Conservation (phyloP, 2,113 vertebrate genomes). For the Sinocyclocheilus anophthalmus region DNA sequence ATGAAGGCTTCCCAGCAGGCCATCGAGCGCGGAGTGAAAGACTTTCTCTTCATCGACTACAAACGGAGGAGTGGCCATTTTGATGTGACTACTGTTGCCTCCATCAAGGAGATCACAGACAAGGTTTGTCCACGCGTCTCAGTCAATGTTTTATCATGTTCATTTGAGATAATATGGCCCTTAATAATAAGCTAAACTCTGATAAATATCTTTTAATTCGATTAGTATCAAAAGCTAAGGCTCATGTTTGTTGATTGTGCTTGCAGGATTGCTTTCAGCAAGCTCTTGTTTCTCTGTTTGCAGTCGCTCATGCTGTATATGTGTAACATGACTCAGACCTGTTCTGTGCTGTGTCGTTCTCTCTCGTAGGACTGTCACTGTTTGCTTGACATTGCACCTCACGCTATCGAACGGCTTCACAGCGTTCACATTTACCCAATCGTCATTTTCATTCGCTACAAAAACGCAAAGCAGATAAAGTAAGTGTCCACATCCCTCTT, state of each 20-base stretch:
- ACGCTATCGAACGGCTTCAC: slow-evolving; percentile 96
- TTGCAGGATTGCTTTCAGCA: background rate
- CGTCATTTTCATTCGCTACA: slow-evolving; percentile 97
- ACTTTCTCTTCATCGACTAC: slow-evolving; percentile 97
- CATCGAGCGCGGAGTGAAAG: slow-evolving; percentile 94
- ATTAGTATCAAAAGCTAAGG: background rate
- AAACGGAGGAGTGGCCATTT: slow-evolving; percentile 96
- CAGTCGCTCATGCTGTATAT: background rate
- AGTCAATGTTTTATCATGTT: no score
- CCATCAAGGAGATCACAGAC: slow-evolving; percentile 96
- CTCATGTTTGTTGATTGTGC: background rate
- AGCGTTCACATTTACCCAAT: slow-evolving; percentile 97
- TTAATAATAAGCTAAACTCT: background rate
- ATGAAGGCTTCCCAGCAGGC: slow-evolving; percentile 99
- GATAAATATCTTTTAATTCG: background rate
- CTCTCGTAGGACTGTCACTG: slow-evolving; percentile 91
- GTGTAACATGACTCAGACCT: slow-evolving; percentile 39
- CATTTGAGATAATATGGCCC: no score
- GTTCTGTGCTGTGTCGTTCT: slow-evolving; percentile 40
- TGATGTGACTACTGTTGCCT: slow-evolving; percentile 96
- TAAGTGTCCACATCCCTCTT: slow-evolving; percentile 74
- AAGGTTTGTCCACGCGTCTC: slow-evolving; percentile 76
- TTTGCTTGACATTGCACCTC: slow-evolving; percentile 94
- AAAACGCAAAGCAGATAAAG: slow-evolving; percentile 99
- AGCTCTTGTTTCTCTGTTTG: slow-evolving; percentile 23